Evolutionary conservation across 1,140 invertebrate species (phyloP).

Genomic region (Neodiprion pinetum): DNA sequence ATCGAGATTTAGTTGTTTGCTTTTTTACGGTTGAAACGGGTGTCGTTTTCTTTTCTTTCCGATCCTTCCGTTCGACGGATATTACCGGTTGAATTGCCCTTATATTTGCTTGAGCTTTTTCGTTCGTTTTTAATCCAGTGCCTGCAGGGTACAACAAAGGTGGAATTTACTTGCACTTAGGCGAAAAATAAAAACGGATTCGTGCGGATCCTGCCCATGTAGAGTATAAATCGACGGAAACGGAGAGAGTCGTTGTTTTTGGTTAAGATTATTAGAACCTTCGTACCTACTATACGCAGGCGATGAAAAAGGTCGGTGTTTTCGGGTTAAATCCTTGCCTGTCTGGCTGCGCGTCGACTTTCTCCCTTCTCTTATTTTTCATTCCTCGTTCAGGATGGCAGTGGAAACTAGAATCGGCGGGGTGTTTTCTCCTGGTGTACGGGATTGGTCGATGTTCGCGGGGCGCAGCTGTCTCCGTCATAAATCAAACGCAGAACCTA

Average conservation of each 20-base stretch:
- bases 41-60: no score
- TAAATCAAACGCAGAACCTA: constrained; percentile 14
- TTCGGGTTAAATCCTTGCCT: neutral
- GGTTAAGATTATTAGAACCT: neutral
- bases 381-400: neutral
- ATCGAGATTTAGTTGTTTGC: no score
- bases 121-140: no score
- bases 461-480: constrained; percentile 8
- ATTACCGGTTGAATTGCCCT: no score
- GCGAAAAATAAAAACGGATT: neutral
- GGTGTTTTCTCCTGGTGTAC: neutral
- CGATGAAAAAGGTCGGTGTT: neutral
- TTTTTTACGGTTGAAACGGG: no score
- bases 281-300: neutral
- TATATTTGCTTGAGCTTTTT: no score
- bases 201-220: neutral
- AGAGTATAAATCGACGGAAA: neutral
- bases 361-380: neutral
- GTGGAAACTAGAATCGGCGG: neutral
- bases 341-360: neutral
- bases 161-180: no score
- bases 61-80: no score
- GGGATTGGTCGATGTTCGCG: neutral
- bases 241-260: neutral
- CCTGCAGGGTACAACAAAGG: no score